Conservation (phyloP, 2,113 vertebrate species). For the Origma solitaria region DNA sequence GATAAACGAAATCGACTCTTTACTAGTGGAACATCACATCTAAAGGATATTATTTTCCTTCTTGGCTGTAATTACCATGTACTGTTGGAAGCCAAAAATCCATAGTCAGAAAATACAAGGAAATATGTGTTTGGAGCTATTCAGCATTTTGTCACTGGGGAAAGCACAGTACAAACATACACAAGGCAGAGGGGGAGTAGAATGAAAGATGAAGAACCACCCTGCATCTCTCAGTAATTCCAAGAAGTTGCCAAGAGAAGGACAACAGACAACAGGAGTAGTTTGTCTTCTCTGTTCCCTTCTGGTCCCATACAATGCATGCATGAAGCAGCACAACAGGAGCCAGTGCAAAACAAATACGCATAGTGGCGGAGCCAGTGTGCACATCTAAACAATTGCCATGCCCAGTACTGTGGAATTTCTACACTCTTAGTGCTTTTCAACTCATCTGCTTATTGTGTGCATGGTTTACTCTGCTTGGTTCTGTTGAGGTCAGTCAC, state of each 20-base stretch:
- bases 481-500: not conserved
- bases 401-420: constrained; percentile 32
- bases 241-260: constrained; percentile 15
- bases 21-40: not conserved
- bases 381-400: constrained; percentile 36
- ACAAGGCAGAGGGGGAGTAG: not conserved
- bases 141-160: not conserved
- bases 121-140: not conserved
- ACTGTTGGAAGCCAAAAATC: not conserved
- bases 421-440: constrained; percentile 16
- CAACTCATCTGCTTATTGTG: constrained; percentile 36
- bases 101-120: not conserved
- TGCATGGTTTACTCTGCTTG: not conserved
- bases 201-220: not conserved
- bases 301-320: not conserved
- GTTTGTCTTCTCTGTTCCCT: not conserved
- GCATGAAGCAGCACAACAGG: constrained; percentile 6
- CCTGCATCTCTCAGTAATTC: not conserved
- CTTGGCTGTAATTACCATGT: constrained; percentile 10
- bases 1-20: constrained; percentile 9
- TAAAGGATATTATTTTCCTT: constrained; percentile 31
- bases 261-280: not conserved
- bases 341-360: constrained; percentile 37
- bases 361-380: constrained; percentile 30
- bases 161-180: not conserved